Evolutionary conservation across 2,797 vertebrate species (phyloP).

Genomic region (Darevskia mixta): DNA sequence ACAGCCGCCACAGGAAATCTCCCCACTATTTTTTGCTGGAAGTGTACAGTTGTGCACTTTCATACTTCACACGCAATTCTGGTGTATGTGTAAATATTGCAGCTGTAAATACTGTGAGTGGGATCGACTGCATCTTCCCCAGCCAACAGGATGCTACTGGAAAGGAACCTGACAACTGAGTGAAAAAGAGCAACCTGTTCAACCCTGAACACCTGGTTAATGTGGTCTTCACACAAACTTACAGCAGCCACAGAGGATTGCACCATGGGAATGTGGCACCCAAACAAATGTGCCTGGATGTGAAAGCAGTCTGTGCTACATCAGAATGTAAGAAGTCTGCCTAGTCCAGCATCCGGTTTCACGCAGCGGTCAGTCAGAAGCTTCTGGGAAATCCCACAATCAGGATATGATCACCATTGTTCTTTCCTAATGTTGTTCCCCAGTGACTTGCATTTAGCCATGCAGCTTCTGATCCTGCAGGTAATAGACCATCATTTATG

Average conservation of each 20-base stretch:
- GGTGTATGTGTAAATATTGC: not conserved
- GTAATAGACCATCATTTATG: not conserved
- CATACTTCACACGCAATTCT: not conserved
- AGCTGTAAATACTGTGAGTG: not conserved
- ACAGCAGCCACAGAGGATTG: not conserved
- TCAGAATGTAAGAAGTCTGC: not conserved
- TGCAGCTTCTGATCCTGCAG: not conserved
- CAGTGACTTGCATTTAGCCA: not conserved
- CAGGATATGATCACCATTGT: too few relatives aligned
- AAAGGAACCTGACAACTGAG: not conserved
- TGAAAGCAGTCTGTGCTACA: not conserved
- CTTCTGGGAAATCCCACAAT: not conserved
- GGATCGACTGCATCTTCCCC: not conserved
- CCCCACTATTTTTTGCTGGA: not conserved
- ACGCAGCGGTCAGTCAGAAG: not conserved
- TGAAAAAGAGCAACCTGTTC: not conserved
- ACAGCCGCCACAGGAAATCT: not conserved
- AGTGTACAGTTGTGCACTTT: not conserved
- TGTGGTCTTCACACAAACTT: not conserved
- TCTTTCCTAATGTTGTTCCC: not conserved
- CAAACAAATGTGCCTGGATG: not conserved
- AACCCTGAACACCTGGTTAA: not conserved
- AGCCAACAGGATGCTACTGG: not conserved
- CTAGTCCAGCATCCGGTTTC: not conserved
- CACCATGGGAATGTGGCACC: not conserved